phyloP scores from a whole-genome alignment of 2,888 invertebrate genomes.

The Achlya flavicornis region DNA sequence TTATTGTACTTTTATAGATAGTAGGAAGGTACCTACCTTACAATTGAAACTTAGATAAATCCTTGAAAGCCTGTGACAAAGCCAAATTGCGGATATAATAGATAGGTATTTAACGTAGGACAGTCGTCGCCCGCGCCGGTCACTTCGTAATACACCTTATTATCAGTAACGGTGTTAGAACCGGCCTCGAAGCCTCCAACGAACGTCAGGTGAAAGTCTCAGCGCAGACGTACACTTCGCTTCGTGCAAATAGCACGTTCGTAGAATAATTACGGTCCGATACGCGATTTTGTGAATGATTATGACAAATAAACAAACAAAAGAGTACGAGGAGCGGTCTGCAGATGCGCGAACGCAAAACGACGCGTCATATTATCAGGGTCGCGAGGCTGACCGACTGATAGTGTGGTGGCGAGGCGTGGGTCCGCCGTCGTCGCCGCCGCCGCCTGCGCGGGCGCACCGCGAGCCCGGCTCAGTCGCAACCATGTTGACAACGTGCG shows the following conservation, averaged over 20 bases:
- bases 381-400: conserved; percentile 56
- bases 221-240: conserved; percentile 71
- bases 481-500: conserved; percentile 66
- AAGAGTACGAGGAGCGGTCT: conserved; percentile 37
- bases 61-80: conserved; percentile 21
- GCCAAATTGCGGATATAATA: conserved; percentile 24
- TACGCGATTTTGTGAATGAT: conserved; percentile 55
- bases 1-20: too few relatives aligned
- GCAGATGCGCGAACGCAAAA: conserved; percentile 53
- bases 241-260: conserved; percentile 65
- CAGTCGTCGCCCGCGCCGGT: conserved; percentile 47
- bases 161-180: conserved; percentile 76
- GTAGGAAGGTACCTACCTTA: neutral
- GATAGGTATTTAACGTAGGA: conserved; percentile 29
- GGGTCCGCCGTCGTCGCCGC: conserved; percentile 45
- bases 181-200: conserved; percentile 67
- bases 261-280: conserved; percentile 35
- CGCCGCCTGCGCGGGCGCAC: conserved; percentile 24
- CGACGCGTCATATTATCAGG: conserved; percentile 58
- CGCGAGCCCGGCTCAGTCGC: conserved; percentile 53
- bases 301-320: conserved; percentile 73
- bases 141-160: conserved; percentile 60
- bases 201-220: conserved; percentile 76
- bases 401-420: conserved; percentile 67
- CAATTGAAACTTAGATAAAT: conserved; percentile 14